A percentile compares a stretch with the other conserved stretches of the same genome.
Evolutionary conservation across 1,140 invertebrate species (phyloP).

Genomic region (Drosophila grimshawi): DNA sequence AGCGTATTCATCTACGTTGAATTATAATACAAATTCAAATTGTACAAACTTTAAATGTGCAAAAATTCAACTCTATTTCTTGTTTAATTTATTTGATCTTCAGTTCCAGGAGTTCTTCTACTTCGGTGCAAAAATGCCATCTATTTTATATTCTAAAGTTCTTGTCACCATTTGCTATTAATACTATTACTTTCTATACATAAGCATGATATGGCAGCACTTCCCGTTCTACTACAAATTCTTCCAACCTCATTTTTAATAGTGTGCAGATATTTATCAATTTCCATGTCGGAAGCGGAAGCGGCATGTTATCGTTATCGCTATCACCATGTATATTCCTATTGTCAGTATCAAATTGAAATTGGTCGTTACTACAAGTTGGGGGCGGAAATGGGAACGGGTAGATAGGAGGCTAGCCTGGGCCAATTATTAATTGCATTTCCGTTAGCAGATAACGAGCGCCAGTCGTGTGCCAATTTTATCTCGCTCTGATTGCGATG

Average conservation of each 20-base stretch:
- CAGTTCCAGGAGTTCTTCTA: no score
- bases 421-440: slow-evolving; percentile 73
- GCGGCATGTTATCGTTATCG: slow-evolving; percentile 51
- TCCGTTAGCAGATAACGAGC: slow-evolving; percentile 59
- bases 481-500: slow-evolving; percentile 1
- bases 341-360: slow-evolving; percentile 46
- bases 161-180: no score
- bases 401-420: background rate
- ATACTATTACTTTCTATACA: no score
- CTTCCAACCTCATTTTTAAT: background rate
- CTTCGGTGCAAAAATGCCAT: no score
- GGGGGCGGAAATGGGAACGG: slow-evolving; percentile 14
- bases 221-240: no score
- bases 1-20: no score
- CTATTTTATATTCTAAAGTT: no score
- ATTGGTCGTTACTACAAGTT: slow-evolving; percentile 66
- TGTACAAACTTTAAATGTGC: no score
- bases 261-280: slow-evolving; percentile 6
- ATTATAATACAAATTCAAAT: no score
- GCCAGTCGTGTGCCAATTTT: slow-evolving; percentile 9
- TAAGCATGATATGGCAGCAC: no score
- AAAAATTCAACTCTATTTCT: no score
- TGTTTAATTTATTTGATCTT: no score
- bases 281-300: slow-evolving; percentile 40
- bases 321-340: background rate